Percentiles rank a stretch among this genome's conserved stretches.
Conservation (phyloP, 1,140 invertebrate species). For the Schlechtendalia chinensis region DNA sequence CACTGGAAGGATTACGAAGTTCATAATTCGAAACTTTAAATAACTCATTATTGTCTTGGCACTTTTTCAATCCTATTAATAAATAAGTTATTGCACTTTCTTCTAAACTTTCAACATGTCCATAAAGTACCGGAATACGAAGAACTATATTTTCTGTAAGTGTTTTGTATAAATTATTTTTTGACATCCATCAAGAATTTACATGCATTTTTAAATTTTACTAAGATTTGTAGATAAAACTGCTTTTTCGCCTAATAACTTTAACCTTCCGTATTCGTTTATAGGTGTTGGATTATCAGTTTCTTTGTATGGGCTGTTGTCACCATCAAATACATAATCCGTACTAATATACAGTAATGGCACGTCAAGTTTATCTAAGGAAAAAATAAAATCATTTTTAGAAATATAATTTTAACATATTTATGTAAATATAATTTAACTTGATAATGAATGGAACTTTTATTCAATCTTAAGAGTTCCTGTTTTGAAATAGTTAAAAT, state of each 20-base stretch:
- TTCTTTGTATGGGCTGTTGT: slow-evolving; percentile 59
- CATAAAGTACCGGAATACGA: slow-evolving; percentile 61
- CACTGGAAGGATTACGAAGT: slow-evolving; percentile 59
- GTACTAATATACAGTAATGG: slow-evolving; percentile 63
- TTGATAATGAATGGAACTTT: neutral
- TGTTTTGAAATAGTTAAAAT: neutral
- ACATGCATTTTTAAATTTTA: neutral
- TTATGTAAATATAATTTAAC: too few relatives aligned
- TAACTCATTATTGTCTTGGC: slow-evolving; percentile 47
- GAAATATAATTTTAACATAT: too few relatives aligned
- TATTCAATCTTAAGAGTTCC: neutral
- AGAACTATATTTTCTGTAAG: slow-evolving; percentile 58
- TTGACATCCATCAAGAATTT: too few relatives aligned
- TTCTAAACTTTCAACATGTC: slow-evolving; percentile 58
- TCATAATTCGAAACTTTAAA: slow-evolving; percentile 58
- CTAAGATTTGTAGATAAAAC: slow-evolving; percentile 51
- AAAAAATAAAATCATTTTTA: neutral
- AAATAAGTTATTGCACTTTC: slow-evolving; percentile 62
- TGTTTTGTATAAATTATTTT: neutral
- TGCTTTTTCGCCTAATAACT: slow-evolving; percentile 60
- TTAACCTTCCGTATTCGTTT: slow-evolving; percentile 62
- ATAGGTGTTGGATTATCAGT: slow-evolving; percentile 58
- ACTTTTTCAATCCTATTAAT: slow-evolving; percentile 56
- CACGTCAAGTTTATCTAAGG: slow-evolving; percentile 17
- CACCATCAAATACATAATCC: slow-evolving; percentile 65